Evolutionary conservation across 2,888 invertebrate genomes (phyloP).

Genomic region (Lymantria dispar): DNA sequence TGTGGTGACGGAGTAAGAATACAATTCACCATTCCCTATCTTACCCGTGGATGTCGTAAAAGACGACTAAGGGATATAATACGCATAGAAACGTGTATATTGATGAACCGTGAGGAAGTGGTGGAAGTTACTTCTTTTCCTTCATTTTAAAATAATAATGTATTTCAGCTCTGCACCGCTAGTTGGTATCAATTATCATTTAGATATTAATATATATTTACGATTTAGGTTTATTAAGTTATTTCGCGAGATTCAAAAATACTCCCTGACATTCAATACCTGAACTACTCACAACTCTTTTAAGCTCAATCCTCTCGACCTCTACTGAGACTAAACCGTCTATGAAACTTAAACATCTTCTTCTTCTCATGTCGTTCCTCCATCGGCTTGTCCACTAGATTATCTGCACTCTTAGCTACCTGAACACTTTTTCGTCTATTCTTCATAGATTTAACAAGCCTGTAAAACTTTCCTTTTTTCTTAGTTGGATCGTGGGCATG

Average conservation of each 20-base stretch:
- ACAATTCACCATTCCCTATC: too few relatives aligned
- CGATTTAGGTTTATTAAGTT: background rate
- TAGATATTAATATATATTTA: background rate
- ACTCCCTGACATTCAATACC: slow-evolving; percentile 8
- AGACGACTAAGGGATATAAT: too few relatives aligned
- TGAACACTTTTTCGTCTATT: slow-evolving; percentile 76
- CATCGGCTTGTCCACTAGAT: slow-evolving; percentile 56
- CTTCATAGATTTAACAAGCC: slow-evolving; percentile 74
- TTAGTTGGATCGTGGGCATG: slow-evolving; percentile 57
- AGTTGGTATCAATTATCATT: too few relatives aligned
- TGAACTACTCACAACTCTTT: slow-evolving; percentile 31
- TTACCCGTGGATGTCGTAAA: too few relatives aligned
- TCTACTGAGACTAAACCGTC: slow-evolving; percentile 71
- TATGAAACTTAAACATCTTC: slow-evolving; percentile 72
- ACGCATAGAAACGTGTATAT: too few relatives aligned
- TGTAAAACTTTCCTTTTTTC: slow-evolving; percentile 73
- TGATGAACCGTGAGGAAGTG: too few relatives aligned
- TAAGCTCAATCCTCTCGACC: slow-evolving; percentile 68
- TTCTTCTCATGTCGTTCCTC: slow-evolving; percentile 69
- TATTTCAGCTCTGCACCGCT: too few relatives aligned
- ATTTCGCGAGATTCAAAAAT: slow-evolving; percentile 9
- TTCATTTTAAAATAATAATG: too few relatives aligned
- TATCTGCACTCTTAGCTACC: slow-evolving; percentile 74
- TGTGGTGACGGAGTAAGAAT: too few relatives aligned
- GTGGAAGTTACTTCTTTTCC: too few relatives aligned